Base-by-base conservation (phyloP, 2,797 vertebrate genomes). In the Thripadectes ignobilis region DNA sequence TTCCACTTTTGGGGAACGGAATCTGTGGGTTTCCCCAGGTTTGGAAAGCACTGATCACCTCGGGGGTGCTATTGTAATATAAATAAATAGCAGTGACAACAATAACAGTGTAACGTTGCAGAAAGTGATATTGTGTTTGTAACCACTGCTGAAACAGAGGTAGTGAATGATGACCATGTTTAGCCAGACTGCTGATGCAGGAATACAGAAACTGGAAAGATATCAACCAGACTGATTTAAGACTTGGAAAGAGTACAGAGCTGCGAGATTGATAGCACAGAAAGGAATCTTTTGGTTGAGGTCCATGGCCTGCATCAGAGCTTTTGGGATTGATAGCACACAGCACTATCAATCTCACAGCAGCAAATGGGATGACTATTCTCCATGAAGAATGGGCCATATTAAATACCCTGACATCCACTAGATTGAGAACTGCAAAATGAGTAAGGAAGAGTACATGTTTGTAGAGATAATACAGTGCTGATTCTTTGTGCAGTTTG, bases 341-440 rank as follows among this genome's bases (percentile, higher is more conserved):
- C 72, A 2, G 45, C 93, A 83, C 96, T 94, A 98, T 98, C 98
- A 98, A 98, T 98, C 97, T 98, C 97, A 45, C 92, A 95, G 96
- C 97, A 95, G 97, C 98, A 98, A 98, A 98, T 97, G 97, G 95
- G 93, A 97, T 65, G 95, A 97, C 97, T 97, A 52, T 97, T 97
- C 95, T 97, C 96, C 97, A 95, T 98, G 98, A 98, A 97, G 98
- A 96, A 98, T 98, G 98, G 96, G 85, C 96, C 95, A 93, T 98
- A 98, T 98, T 98, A 98, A 98, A 97, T 96, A 98, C 94, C 92
- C 96, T 98, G 98, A 98, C 98, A 97, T 89, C 95, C 96, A 97
- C 96, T 97, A 98, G 98, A 98, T 97, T 98, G 98, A 98, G 98
- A 97, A 98, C 97, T 97, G 97, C 96, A 97, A 96, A 98, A 97